Conservation (phyloP, 2,797 vertebrate species). For the Falco peregrinus region DNA sequence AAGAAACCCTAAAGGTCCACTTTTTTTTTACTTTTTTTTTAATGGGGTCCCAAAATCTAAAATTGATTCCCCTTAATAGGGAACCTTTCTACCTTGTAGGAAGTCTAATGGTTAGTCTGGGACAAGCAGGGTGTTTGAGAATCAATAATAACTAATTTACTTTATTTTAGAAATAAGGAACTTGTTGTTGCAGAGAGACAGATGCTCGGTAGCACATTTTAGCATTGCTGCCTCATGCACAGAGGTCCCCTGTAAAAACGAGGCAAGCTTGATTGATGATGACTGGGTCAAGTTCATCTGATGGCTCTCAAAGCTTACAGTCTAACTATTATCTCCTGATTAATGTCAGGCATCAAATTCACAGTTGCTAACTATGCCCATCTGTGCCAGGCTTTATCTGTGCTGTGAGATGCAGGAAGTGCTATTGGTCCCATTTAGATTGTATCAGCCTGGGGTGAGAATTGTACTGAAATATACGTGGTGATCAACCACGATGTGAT, state of each 20-base stretch:
- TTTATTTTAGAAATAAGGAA: not conserved
- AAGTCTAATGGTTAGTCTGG: not conserved
- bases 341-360: slow-evolving; percentile 20
- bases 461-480: not conserved
- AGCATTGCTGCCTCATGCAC: rapidly evolving
- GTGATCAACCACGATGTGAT: not conserved
- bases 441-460: not conserved
- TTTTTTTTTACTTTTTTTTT: not conserved
- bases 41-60: not conserved
- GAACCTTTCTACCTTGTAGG: not conserved
- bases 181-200: not conserved
- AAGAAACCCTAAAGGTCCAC: not conserved
- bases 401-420: not conserved
- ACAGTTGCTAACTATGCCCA: not conserved
- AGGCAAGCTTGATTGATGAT: not conserved
- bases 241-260: not conserved
- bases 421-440: not conserved
- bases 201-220: not conserved
- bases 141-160: slow-evolving; percentile 6
- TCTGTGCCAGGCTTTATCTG: not conserved
- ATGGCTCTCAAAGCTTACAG: not conserved
- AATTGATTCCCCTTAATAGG: not conserved
- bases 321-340: not conserved
- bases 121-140: not conserved
- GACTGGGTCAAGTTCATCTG: not conserved